Base-by-base conservation (phyloP, 2,888 invertebrate genomes). In the Apamea monoglypha region DNA sequence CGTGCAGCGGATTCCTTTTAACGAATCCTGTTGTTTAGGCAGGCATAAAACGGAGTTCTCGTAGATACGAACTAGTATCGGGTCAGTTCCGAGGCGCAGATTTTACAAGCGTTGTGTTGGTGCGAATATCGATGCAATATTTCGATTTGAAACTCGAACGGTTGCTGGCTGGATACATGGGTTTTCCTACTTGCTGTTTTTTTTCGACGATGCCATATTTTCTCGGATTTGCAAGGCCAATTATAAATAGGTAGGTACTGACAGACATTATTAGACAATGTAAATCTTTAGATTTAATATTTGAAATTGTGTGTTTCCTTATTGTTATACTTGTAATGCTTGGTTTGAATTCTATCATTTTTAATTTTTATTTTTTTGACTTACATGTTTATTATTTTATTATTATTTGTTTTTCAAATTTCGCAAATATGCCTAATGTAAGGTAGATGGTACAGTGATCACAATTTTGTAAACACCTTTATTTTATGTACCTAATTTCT, bases 1-100 rank as follows among this genome's bases (percentile, higher is more conserved):
- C 36, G 32, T 67, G 73, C 47, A 72, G 12, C 25, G 53, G 36
- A 75, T 86, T 29, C 75, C 66, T 83, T 82, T 86, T 74, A 86
- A 78, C 78, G 63, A 87, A 78, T 78, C 56, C 72, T 59, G 63
- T 79, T 67, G 79, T 87, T 83, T 79, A 74, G 70, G 50, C 61
- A 25, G 36, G 44, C 69, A 47, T 67, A 74, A 79, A 87, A 76
- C 70, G 44, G 29, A 50, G 66, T 74, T 63, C 18, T 64, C 40
- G 44, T 44, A 73, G 73, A 70, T 71, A 59, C 53, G 29, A 66
- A 71, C 53, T 50, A 29, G 74, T 74, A 77, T 71, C 36, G 63
- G n/a, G 25, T 63, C 40, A 12, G 69, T 76, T 63, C 16, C 47
- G 59, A 84, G 44, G 21, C 47, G 59, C 29, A 36, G 74, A 76